phyloP scores from a whole-genome alignment of 2,888 invertebrate species.

The Neria commutata region DNA sequence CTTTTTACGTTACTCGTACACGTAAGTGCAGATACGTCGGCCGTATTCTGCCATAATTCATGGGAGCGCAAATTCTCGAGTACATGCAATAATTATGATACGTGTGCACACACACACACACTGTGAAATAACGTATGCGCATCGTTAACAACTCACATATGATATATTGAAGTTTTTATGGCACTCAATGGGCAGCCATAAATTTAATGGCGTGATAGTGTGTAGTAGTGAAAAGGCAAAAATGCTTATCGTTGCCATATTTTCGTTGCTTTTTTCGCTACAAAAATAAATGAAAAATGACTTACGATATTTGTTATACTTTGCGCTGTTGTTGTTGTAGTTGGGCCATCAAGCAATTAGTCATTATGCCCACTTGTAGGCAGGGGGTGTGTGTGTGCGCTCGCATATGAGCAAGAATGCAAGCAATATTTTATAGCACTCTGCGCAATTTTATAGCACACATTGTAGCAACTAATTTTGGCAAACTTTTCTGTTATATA shows the following conservation, averaged over 20 bases:
- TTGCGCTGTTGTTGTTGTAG: too few relatives aligned
- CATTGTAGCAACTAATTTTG: too few relatives aligned
- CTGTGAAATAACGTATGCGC: background rate
- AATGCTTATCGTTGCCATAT: slow-evolving; percentile 51
- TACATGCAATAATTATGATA: slow-evolving; percentile 47
- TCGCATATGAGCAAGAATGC: too few relatives aligned
- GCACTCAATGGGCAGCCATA: slow-evolving; percentile 52
- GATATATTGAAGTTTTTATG: slow-evolving; percentile 57
- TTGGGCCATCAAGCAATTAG: too few relatives aligned
- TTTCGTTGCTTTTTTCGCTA: background rate
- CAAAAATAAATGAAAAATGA: background rate
- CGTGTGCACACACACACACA: slow-evolving; percentile 19
- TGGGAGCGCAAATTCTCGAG: slow-evolving; percentile 22
- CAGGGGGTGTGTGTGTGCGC: too few relatives aligned
- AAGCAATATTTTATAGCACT: too few relatives aligned
- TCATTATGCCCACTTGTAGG: too few relatives aligned
- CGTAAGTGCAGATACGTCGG: background rate
- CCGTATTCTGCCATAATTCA: slow-evolving; percentile 18
- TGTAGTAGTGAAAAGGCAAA: slow-evolving; percentile 53
- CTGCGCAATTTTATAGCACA: too few relatives aligned
- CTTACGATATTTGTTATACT: too few relatives aligned
- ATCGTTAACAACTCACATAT: slow-evolving; percentile 54
- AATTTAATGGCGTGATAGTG: slow-evolving; percentile 54
- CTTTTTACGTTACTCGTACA: background rate
- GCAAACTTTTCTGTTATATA: too few relatives aligned